These are phyloP conservation scores for Mellivora capensis DNA, from an alignment of 2,113 vertebrate species.

Conservation along the genomic window DNA sequence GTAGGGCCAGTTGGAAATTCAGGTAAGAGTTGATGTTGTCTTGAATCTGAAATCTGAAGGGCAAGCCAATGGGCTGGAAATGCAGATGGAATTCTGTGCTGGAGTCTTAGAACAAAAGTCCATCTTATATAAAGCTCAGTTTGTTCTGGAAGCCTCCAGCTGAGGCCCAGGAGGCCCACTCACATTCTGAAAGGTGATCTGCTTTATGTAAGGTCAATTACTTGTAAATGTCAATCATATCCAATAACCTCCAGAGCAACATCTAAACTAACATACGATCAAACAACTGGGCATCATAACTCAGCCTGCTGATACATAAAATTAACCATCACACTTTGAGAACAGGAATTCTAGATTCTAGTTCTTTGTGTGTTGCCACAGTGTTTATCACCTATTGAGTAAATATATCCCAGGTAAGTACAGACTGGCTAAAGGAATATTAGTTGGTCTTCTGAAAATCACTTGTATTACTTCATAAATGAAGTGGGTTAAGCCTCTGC, in stretches of 20 bases:
- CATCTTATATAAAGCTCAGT: background rate
- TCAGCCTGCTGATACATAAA: background rate
- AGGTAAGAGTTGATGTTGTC: background rate
- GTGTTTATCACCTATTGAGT: background rate
- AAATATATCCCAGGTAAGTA: background rate
- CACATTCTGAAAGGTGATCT: background rate
- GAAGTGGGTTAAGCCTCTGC: background rate
- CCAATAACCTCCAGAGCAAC: background rate
- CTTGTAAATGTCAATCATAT: background rate
- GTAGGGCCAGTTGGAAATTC: background rate
- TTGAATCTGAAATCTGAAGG: background rate
- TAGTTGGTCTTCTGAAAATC: slow-evolving; percentile 16
- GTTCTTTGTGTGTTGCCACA: background rate
- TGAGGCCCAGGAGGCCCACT: background rate
- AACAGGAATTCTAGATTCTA: background rate
- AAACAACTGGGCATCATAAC: background rate
- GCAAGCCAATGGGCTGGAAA: background rate
- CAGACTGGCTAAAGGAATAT: background rate
- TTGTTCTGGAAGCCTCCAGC: background rate
- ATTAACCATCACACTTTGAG: background rate
- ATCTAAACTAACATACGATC: background rate
- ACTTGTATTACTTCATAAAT: background rate
- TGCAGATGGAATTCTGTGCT: background rate
- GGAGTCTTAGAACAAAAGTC: background rate
- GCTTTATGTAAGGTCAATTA: background rate